Conservation (phyloP, 2,797 vertebrate genomes). For the Takifugu rubripes region DNA sequence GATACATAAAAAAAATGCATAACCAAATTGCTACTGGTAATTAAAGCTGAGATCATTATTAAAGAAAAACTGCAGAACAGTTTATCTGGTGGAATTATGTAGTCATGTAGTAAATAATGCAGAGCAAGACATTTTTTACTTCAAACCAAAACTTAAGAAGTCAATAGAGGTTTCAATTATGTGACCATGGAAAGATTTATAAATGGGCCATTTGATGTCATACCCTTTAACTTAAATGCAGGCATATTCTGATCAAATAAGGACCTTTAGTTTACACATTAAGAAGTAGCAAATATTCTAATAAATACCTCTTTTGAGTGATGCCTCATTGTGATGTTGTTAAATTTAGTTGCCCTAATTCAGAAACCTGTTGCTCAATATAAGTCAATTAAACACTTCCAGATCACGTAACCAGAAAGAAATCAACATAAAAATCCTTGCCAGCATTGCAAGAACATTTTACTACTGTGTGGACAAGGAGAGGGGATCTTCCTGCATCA, state of each 20-base stretch:
- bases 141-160: too few species aligned
- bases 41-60: neutral
- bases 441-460: conserved; percentile 14
- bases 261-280: neutral
- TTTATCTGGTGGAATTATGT: neutral
- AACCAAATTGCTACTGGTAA: neutral
- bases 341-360: conserved; percentile 15
- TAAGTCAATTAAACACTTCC: conserved; percentile 29
- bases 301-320: neutral
- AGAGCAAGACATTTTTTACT: conserved; percentile 2
- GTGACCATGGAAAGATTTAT: neutral
- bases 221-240: neutral
- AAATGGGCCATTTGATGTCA: neutral
- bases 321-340: conserved; percentile 4
- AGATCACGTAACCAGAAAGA: conserved; percentile 20
- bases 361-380: conserved; percentile 22
- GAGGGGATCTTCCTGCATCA: conserved; percentile 14
- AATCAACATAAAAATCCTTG: conserved; percentile 34
- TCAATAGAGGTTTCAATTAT: neutral
- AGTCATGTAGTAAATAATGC: too few species aligned
- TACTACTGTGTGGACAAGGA: conserved; percentile 17
- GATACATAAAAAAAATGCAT: neutral
- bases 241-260: neutral
- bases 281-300: conserved; percentile 2
- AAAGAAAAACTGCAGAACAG: neutral